phyloP scores from a whole-genome alignment of 2,113 vertebrate genomes.

The Ifrita kowaldi region DNA sequence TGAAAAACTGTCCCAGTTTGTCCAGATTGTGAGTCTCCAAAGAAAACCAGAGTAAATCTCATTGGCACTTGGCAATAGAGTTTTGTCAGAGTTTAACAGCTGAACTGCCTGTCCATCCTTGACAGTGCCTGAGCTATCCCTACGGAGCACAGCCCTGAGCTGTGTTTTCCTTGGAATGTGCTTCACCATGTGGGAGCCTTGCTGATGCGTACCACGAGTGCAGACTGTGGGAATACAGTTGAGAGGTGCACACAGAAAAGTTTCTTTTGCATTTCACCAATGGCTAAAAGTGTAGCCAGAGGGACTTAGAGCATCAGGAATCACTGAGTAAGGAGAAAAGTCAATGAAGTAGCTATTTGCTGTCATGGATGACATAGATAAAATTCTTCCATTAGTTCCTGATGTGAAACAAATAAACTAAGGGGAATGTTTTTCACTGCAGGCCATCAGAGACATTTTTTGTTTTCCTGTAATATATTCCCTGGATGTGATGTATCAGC shows the following conservation, averaged over 20 bases:
- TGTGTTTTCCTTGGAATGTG: accelerated
- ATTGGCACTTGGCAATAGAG: not conserved
- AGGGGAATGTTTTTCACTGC: not conserved
- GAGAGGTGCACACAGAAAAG: not conserved
- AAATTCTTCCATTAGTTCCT: not conserved
- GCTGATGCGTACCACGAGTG: not conserved
- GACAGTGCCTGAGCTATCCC: not conserved
- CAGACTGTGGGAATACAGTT: not conserved
- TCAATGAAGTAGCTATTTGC: not conserved
- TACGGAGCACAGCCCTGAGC: not conserved
- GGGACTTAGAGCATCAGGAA: not conserved
- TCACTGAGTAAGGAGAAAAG: not conserved
- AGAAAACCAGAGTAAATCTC: not conserved
- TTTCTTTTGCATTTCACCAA: not conserved
- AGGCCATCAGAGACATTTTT: not conserved
- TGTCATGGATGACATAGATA: not conserved
- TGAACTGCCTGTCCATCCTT: not conserved
- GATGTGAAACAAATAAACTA: not conserved
- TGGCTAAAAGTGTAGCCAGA: not conserved
- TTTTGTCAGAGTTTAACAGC: not conserved
- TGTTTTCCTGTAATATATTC: not conserved
- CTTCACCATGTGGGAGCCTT: not conserved
- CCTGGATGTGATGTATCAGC: not conserved
- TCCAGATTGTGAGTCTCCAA: not conserved
- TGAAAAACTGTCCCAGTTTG: not conserved